These are phyloP conservation scores for Euphysa ruthae DNA, from an alignment of 30 jellyfish, hydroid and myxozoan genomes.

Conservation along the genomic window DNA sequence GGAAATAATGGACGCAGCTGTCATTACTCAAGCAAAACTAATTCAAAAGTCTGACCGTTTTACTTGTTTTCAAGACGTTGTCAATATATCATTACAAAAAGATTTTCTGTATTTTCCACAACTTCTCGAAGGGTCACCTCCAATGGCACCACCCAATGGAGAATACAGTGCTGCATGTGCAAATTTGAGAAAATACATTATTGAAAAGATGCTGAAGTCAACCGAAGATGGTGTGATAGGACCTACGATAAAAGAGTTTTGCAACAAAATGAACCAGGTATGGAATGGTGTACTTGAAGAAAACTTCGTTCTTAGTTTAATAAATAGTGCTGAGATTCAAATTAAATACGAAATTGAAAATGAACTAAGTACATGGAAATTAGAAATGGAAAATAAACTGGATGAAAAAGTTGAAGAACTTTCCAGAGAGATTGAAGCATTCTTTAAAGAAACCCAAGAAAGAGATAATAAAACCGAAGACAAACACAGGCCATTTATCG, in stretches of 20 bases:
- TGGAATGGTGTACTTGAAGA: constrained; percentile 9
- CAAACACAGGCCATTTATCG: too few species aligned
- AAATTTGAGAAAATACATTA: not conserved
- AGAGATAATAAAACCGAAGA: too few species aligned
- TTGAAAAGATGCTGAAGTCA: not conserved
- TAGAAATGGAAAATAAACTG: not conserved
- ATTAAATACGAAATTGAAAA: not conserved
- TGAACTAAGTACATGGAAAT: not conserved
- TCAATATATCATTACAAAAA: not conserved
- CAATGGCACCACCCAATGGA: not conserved
- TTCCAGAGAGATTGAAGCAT: too few species aligned
- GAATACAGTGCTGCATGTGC: not conserved
- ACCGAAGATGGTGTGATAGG: too few species aligned
- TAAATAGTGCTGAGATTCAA: not conserved
- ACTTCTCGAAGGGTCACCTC: not conserved
- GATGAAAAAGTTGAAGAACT: too few species aligned
- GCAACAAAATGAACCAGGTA: not conserved
- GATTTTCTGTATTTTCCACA: not conserved
- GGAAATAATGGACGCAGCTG: constrained; percentile 5
- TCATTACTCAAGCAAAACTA: not conserved
- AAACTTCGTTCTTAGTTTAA: constrained; percentile 3
- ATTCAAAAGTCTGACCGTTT: not conserved
- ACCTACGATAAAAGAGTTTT: not conserved
- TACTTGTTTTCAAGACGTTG: not conserved
- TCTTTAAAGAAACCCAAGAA: too few species aligned